These are phyloP conservation scores for Troides aeacus DNA, from an alignment of 2,888 invertebrate genomes.

Conservation along the genomic window DNA sequence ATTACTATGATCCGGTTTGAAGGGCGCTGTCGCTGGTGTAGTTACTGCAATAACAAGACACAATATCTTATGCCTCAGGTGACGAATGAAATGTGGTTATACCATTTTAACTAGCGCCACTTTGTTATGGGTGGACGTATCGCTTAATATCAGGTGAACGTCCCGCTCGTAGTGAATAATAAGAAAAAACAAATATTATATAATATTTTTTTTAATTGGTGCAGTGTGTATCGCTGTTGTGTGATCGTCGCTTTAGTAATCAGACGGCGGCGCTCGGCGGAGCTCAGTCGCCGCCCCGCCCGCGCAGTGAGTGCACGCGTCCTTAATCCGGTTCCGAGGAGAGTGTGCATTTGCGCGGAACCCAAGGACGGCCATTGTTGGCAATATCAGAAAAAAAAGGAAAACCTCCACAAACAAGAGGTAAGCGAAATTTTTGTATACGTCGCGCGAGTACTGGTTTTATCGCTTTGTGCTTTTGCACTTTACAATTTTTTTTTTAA, in stretches of 20 bases:
- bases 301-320: neutral
- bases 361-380: constrained; percentile 28
- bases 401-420: constrained; percentile 1
- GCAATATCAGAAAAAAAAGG: constrained; percentile 4
- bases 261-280: constrained; percentile 2
- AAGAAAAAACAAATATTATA: no score
- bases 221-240: neutral
- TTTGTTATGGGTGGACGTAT: no score
- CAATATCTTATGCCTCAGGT: no score
- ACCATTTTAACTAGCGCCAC: no score
- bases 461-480: neutral
- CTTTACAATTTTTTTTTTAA: neutral
- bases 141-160: no score
- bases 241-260: constrained; percentile 2
- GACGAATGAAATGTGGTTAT: no score
- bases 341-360: constrained; percentile 17
- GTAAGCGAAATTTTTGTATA: constrained; percentile 10
- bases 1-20: no score
- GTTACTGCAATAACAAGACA: no score
- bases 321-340: constrained; percentile 1
- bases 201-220: neutral
- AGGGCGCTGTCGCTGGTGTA: no score
- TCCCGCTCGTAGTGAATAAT: no score
- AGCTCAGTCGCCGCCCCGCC: constrained; percentile 14
- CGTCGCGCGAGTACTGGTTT: neutral